Base-by-base conservation (phyloP, 2,797 vertebrate genomes). In the Jordanella pulchra region DNA sequence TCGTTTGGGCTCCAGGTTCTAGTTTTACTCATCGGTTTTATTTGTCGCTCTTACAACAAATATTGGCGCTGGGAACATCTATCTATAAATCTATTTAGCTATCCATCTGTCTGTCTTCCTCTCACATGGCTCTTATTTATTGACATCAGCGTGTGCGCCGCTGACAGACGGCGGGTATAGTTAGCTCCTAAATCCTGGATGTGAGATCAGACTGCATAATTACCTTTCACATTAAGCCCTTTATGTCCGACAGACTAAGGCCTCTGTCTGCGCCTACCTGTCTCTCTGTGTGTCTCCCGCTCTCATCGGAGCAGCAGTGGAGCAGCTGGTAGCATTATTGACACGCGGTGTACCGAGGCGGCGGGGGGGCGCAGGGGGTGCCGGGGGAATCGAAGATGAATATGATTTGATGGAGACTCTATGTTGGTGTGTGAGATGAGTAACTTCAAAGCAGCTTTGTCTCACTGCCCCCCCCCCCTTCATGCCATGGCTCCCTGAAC, bases 201-300 rank as follows among this genome's bases (percentile, higher is more conserved):
- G 90, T 93, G 92, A 94, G 93, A 93, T 93, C 93, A 94, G 92
- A 93, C 93, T 93, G 85, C 86, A 90, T 93, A 94, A 95, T 95
- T 94, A 94, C 90, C 92, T 91, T 84, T 92, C 89, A 84, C 92
- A 92, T 94, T 92, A 93, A 93, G 90, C 89, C 88, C 89, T 93
- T 92, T 89, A 92, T 91, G 90, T 93, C 90, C 89, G 84, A 76
- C 87, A 89, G 88, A 92, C 84, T 89, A 84, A 82, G 89, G 83
- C 88, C 91, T 70, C 82, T 73, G 71, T 90, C 78, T 55, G 69
- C 69, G 39, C 75, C 55, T 73, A 21, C 69, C 66, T 65, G 69
- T 70, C 71, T 60, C 53, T 30, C 54, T 67, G 25, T 51, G 44
- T 51, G 45, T 64, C 77, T 61, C 74, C 71, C 79, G 82, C 80